These are phyloP conservation scores for Patella pellucida DNA, from an alignment of 2,888 invertebrate genomes.

Conservation along the genomic window DNA sequence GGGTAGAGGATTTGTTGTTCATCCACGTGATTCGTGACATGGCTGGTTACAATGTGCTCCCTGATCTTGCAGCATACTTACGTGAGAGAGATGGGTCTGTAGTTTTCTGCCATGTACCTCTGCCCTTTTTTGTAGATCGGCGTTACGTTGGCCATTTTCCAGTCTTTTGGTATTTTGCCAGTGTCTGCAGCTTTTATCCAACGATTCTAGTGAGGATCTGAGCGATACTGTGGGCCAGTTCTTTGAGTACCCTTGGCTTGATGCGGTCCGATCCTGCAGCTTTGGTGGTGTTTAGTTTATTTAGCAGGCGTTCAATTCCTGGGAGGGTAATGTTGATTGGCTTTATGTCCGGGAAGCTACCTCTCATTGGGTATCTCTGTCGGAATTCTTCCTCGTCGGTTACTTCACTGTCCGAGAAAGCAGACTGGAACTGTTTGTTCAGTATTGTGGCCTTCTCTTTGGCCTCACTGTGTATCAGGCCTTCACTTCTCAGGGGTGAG, in stretches of 20 bases:
- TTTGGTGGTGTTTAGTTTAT: conserved; percentile 30
- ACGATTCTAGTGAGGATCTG: conserved; percentile 25
- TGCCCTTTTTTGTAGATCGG: conserved; percentile 13
- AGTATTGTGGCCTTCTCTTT: too few species aligned
- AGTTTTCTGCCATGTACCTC: conserved; percentile 25
- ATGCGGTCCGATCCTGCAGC: conserved; percentile 32
- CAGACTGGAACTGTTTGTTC: too few species aligned
- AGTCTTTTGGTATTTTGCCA: conserved; percentile 21
- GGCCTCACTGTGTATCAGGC: too few species aligned
- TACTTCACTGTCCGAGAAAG: too few species aligned
- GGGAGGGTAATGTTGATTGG: too few species aligned
- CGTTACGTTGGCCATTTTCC: conserved; percentile 27
- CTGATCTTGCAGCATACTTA: conserved; percentile 26
- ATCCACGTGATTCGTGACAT: too few species aligned
- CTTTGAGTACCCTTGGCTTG: conserved; percentile 24
- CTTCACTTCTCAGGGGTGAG: too few species aligned
- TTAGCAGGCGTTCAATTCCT: too few species aligned
- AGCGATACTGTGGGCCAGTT: conserved; percentile 24
- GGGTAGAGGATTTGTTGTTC: too few species aligned
- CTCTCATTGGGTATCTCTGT: too few species aligned
- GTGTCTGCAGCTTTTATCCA: conserved; percentile 19
- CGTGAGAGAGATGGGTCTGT: conserved; percentile 30
- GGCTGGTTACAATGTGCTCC: conserved; percentile 24
- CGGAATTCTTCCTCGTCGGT: too few species aligned
- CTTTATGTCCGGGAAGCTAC: too few species aligned